Conservation (phyloP, 2,888 invertebrate genomes). For the Brachypalpus laphriformis region DNA sequence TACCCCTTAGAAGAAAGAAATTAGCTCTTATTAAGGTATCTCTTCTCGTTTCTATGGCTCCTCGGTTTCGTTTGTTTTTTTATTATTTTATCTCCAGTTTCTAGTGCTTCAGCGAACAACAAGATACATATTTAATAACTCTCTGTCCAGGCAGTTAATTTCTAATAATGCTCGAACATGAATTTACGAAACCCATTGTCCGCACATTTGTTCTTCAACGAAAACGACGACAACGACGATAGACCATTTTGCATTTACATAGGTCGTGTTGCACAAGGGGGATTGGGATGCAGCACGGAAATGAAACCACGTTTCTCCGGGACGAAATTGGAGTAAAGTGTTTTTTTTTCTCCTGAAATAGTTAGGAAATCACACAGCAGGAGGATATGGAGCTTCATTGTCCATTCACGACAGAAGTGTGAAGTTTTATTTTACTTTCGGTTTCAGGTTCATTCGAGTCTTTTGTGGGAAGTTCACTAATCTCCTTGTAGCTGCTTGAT, state of each 20-base stretch:
- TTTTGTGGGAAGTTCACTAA: not conserved
- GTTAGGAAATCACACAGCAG: constrained; percentile 39
- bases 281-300: constrained; percentile 41
- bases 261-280: constrained; percentile 48
- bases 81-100: constrained; percentile 12
- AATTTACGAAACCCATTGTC: constrained; percentile 54
- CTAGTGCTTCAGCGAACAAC: not conserved
- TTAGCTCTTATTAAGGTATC: constrained; percentile 69
- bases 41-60: constrained; percentile 32
- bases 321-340: constrained; percentile 68
- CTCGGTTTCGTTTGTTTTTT: constrained; percentile 31
- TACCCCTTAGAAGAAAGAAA: constrained; percentile 50
- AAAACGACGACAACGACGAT: not conserved
- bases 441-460: not conserved
- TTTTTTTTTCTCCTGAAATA: constrained; percentile 14
- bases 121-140: constrained; percentile 61
- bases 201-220: constrained; percentile 63
- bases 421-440: constrained; percentile 40
- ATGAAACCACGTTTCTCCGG: constrained; percentile 49
- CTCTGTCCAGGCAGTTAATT: constrained; percentile 55
- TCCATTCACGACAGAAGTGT: constrained; percentile 35
- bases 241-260: constrained; percentile 8
- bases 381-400: constrained; percentile 18
- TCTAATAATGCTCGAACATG: constrained; percentile 55
- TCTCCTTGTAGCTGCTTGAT: not conserved